Percentiles rank a stretch among this genome's conserved stretches.
These are phyloP conservation scores for Centruroides vittatus DNA, from an alignment of 1,140 invertebrate species.

Conservation along the genomic window DNA sequence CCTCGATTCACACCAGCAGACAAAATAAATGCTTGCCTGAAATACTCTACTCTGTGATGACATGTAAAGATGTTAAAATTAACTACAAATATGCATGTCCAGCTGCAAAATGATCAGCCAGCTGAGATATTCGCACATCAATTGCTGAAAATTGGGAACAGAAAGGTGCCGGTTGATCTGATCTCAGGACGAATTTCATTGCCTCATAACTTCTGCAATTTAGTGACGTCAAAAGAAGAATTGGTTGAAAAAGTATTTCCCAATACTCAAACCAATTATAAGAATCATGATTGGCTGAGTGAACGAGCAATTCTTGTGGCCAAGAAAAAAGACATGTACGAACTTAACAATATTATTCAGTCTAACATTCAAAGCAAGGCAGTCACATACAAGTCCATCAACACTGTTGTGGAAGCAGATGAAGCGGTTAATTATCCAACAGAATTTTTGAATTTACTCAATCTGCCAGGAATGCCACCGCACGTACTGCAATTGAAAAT, in stretches of 20 bases:
- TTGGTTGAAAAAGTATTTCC: constrained; percentile 28
- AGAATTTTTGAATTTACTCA: constrained; percentile 2
- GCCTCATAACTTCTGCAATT: constrained; percentile 21
- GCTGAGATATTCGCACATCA: constrained; percentile 26
- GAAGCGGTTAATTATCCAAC: too few relatives aligned
- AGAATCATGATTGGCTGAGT: constrained; percentile 25
- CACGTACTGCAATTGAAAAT: constrained; percentile 20
- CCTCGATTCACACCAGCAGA: constrained; percentile 28
- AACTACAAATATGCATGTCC: constrained; percentile 17
- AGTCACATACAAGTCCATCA: constrained; percentile 26
- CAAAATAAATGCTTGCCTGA: constrained; percentile 29
- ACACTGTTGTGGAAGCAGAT: constrained; percentile 21
- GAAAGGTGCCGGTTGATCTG: constrained; percentile 25
- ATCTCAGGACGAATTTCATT: constrained; percentile 28
- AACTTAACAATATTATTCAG: constrained; percentile 19
- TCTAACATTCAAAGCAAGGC: constrained; percentile 9
- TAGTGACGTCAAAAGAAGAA: constrained; percentile 22
- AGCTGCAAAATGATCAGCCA: constrained; percentile 13
- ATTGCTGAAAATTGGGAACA: constrained; percentile 28
- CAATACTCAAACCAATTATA: constrained; percentile 27
- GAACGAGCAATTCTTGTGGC: constrained; percentile 18
- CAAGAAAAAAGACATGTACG: constrained; percentile 28
- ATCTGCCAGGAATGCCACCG: constrained; percentile 24
- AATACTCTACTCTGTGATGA: constrained; percentile 23
- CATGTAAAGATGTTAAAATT: constrained; percentile 15